Conservation (phyloP, 2,113 vertebrate genomes). For the Hylia prasina region DNA sequence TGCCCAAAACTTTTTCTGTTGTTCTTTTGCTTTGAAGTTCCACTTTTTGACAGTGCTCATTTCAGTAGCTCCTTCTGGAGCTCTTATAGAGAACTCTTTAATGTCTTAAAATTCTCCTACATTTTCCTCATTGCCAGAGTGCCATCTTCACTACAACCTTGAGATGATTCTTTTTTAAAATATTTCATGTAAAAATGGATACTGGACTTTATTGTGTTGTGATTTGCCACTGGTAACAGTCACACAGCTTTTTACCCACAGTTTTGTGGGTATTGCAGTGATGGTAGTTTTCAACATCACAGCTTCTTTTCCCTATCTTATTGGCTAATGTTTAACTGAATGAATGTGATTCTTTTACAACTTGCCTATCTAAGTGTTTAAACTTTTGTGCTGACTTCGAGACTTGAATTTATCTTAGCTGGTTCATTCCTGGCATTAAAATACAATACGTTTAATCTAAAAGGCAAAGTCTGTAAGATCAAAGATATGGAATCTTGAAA, state of each 20-base stretch:
- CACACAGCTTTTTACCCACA: background rate
- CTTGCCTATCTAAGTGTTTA: conserved; percentile 37
- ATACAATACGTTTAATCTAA: conserved; percentile 54
- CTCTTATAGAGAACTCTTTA: background rate
- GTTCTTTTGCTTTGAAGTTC: background rate
- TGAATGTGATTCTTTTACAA: conserved; percentile 51
- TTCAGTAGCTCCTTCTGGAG: background rate
- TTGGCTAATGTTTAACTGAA: conserved; percentile 65
- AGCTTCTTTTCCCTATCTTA: background rate
- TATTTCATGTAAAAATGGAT: background rate
- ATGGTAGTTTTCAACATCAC: background rate
- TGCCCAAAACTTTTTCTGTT: background rate
- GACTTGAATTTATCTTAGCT: conserved; percentile 47
- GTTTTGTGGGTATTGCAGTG: background rate
- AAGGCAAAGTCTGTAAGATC: conserved; percentile 69
- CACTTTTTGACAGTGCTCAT: background rate
- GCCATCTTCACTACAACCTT: background rate
- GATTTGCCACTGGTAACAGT: background rate
- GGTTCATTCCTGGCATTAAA: conserved; percentile 43
- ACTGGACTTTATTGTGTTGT: background rate
- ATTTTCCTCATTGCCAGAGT: background rate
- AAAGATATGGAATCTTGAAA: conserved; percentile 54
- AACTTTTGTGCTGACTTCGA: conserved; percentile 54
- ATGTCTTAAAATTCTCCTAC: background rate
- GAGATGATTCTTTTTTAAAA: background rate